Percentiles rank a stretch among this genome's conserved stretches.
Evolutionary conservation across 1,140 invertebrate genomes (phyloP).

Genomic region (Drosophila lacteicornis): DNA sequence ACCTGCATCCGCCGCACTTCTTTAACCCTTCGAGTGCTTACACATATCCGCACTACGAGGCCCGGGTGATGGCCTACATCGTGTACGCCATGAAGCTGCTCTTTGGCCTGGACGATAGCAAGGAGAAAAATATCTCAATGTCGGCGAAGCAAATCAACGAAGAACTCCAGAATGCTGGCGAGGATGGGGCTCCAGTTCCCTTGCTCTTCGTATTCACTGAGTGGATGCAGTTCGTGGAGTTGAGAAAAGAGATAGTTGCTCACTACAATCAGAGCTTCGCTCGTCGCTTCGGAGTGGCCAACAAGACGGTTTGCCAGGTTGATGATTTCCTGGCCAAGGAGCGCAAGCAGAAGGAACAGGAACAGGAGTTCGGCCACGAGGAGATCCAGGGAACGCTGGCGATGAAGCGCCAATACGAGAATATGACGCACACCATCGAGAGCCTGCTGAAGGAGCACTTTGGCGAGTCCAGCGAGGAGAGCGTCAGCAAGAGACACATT

Average conservation of each 20-base stretch:
- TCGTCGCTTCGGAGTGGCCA: slow-evolving; percentile 47
- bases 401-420: slow-evolving; percentile 56
- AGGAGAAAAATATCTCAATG: slow-evolving; percentile 87
- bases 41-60: slow-evolving; percentile 87
- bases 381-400: slow-evolving; percentile 27
- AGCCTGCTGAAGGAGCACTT: slow-evolving; percentile 51
- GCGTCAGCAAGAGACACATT: slow-evolving; percentile 38
- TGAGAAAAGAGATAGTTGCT: slow-evolving; percentile 86
- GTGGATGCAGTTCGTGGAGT: slow-evolving; percentile 88
- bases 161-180: slow-evolving; percentile 6
- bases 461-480: slow-evolving; percentile 36
- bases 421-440: slow-evolving; percentile 59
- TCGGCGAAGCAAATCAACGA: slow-evolving; percentile 85
- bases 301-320: slow-evolving; percentile 31
- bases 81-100: slow-evolving; percentile 88
- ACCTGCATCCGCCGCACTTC: slow-evolving; percentile 84
- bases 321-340: slow-evolving; percentile 61
- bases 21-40: slow-evolving; percentile 30
- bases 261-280: slow-evolving; percentile 86
- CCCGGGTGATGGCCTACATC: slow-evolving; percentile 87
- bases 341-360: slow-evolving; percentile 56
- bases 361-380: slow-evolving; percentile 37
- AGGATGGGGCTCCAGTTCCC: slow-evolving; percentile 6
- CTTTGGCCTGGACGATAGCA: slow-evolving; percentile 88
- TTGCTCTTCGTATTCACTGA: slow-evolving; percentile 87